Evolutionary conservation across 2,888 invertebrate species (phyloP).

Genomic region (Dorcus hopei): DNA sequence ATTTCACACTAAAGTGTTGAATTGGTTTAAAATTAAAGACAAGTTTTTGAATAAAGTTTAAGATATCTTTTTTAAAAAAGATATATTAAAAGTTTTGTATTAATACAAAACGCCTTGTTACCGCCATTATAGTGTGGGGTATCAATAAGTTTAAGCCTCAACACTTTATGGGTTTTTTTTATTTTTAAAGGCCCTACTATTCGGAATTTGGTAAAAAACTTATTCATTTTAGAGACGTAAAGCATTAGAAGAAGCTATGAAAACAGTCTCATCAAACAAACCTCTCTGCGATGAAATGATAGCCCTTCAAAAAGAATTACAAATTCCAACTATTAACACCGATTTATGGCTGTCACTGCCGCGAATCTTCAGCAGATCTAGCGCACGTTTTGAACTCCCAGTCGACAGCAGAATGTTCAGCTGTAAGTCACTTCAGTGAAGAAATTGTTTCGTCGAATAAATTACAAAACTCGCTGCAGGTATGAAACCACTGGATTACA

Average conservation of each 20-base stretch:
- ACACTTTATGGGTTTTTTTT: too few relatives aligned
- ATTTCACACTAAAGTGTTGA: too few relatives aligned
- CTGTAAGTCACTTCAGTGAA: constrained; percentile 36
- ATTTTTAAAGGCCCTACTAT: too few relatives aligned
- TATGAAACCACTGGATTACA: constrained; percentile 68
- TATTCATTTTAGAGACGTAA: constrained; percentile 55
- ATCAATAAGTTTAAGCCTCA: too few relatives aligned
- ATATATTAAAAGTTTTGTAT: too few relatives aligned
- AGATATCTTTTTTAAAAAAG: too few relatives aligned
- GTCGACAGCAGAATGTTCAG: constrained; percentile 59
- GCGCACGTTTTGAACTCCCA: constrained; percentile 72
- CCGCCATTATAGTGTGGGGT: too few relatives aligned
- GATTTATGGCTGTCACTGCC: constrained; percentile 67
- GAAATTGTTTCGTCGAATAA: neutral
- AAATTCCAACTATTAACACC: constrained; percentile 52
- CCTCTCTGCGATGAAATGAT: constrained; percentile 53
- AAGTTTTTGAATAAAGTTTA: too few relatives aligned
- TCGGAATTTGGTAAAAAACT: neutral
- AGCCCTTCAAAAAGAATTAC: constrained; percentile 51
- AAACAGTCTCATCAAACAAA: constrained; percentile 44
- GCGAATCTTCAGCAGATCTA: constrained; percentile 70
- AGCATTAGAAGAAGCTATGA: constrained; percentile 67
- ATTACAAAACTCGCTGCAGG: constrained; percentile 46
- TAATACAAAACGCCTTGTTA: too few relatives aligned
- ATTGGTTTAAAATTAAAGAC: too few relatives aligned